Base-by-base conservation (phyloP, 2,888 invertebrate genomes). In the Glaucopsyche alexis region DNA sequence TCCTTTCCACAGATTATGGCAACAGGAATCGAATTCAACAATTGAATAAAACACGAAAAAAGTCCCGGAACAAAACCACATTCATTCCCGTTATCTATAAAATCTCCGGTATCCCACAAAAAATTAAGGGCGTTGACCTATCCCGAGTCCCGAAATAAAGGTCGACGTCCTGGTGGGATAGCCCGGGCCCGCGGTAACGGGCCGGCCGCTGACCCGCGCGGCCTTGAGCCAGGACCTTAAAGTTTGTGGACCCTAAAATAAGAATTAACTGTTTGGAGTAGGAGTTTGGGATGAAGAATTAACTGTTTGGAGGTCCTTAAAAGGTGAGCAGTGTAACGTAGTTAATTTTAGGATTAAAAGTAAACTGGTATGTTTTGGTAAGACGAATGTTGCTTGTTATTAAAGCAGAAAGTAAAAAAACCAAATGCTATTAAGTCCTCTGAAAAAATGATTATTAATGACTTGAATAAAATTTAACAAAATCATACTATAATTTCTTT, bases 181-280 rank as follows among this genome's bases (percentile, higher is more conserved):
- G 82, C 83, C 82, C 82, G 78, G 82, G 82, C 83, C 82, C 82
- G 78, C 81, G 66, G 72, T 81, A 81, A 80, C 79, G 81, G 80
- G 79, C 79, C 74, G 82, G 83, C 78, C 81, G 80, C 75, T 78
- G 82, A 76, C 80, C 79, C 77, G 73, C 75, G 78, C 75, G 82
- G 79, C 83, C 83, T 83, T 84, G 82, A 75, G 78, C 75, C 38
- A 49, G 16, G 19, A 38, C 40, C 66, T 52, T 40, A 50, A 67
- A 45, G 49, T 19, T 11, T 67, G 40, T 29, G 8, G 66, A 66
- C 50, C 60, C 47, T 40, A 49, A 19, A 65, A 65, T 29, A 4
- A 29, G 29, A 29, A 29, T 29, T 2, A 4, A 29, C 29, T 29
- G 29, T 29, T 29, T 29, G 29, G 11, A n/a, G n/a, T n/a, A n/a